Evolutionary conservation across 35 echinoderm and acorn worm species (phyloP), one percentile per base, ranked within the genome.

Genomic region (Heliocidaris tuberculata): DNA sequence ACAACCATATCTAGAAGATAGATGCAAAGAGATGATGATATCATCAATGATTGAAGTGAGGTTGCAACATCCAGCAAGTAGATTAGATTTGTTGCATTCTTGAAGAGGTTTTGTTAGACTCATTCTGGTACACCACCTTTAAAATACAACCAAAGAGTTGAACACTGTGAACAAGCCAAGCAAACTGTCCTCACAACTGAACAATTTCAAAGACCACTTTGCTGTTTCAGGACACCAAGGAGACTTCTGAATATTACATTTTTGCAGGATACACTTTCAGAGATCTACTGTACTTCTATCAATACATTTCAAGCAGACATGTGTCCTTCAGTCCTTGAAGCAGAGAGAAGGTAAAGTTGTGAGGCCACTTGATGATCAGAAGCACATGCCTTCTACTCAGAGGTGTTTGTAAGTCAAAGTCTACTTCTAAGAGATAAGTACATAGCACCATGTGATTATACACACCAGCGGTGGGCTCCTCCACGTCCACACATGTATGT

Each of bases 401-500:
- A 78, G 65, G 65, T 42, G 19, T 78, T n/a, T n/a, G 65, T 27
- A 24, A 78, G 65, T 78, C 21, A 78, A 78, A 78, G 65, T 78
- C 65, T 78, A 78, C 65, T 78, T 78, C 65, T 78, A n/a, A 21
- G 35, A 78, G 17, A 7, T 78, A n/a, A 78, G 65, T 78, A 78
- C 65, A 78, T 78, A 78, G 65, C 65, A 78, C 65, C 65, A 78
- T 78, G 27, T 27, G 17, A 21, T 78, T 8, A 78, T 78, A 78
- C 65, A 78, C 21, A 78, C 65, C 27, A n/a, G 65, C 17, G 60
- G 60, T 70, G 60, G 60, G 60, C 27, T 78, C 65, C 65, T 78
- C 65, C 65, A 78, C 65, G 27, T 78, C 65, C 65, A 78, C 65
- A n/a, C 65, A 78, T n/a, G 65, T n/a, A 78, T 78, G 65, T n/a